phyloP scores from a whole-genome alignment of 2,888 invertebrate species.

The Cerastis rubricosa region DNA sequence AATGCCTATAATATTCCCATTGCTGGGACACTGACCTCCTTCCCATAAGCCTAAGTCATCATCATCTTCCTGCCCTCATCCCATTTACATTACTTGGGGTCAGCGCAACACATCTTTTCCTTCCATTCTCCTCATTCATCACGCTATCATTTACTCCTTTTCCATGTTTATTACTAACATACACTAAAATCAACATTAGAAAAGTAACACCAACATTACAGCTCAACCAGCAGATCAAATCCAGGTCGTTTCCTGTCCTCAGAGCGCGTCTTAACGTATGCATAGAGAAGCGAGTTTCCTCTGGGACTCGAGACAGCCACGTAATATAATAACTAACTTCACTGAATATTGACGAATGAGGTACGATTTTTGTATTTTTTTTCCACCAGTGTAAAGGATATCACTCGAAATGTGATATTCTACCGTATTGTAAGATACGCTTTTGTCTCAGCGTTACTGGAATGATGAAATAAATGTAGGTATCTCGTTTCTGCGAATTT shows the following conservation, averaged over 20 bases:
- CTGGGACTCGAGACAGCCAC: slow-evolving; percentile 50
- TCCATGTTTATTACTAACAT: no score
- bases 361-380: slow-evolving; percentile 54
- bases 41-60: no score
- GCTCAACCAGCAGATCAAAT: slow-evolving; percentile 25
- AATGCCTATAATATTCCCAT: neutral
- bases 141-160: no score
- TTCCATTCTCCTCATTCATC: no score
- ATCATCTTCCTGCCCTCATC: no score
- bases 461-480: slow-evolving; percentile 15
- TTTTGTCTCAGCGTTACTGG: slow-evolving; percentile 35
- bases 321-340: slow-evolving; percentile 73
- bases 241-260: slow-evolving; percentile 33
- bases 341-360: slow-evolving; percentile 71
- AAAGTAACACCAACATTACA: neutral
- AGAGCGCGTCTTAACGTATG: slow-evolving; percentile 56
- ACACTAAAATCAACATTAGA: neutral
- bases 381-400: slow-evolving; percentile 43
- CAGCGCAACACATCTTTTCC: no score
- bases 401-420: slow-evolving; percentile 60
- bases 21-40: neutral
- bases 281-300: slow-evolving; percentile 53
- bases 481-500: slow-evolving; percentile 39
- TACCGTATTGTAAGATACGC: slow-evolving; percentile 23
- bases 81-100: no score